Evolutionary conservation across 2,113 vertebrate species (phyloP).

Genomic region (Ageneiosus marmoratus): DNA sequence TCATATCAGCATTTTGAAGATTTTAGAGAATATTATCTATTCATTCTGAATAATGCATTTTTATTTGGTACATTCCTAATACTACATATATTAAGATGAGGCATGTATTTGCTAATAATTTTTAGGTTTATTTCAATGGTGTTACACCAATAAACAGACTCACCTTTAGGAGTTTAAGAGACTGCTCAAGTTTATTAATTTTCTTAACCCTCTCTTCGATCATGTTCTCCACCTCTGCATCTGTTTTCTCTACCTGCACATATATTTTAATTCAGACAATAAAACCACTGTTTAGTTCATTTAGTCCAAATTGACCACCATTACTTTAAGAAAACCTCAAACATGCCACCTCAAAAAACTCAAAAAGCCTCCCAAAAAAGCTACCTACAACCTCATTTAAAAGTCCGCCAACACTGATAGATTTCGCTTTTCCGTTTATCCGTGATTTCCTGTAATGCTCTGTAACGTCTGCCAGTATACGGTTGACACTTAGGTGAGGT

Average conservation of each 20-base stretch:
- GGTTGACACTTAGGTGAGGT: slow-evolving; percentile 71
- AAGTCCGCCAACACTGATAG: slow-evolving; percentile 43
- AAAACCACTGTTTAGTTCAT: neutral
- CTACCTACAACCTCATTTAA: slow-evolving; percentile 46
- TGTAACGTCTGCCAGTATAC: slow-evolving; percentile 67
- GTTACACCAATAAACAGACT: neutral
- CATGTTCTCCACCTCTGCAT: slow-evolving; percentile 67
- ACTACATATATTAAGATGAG: neutral
- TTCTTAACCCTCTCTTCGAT: slow-evolving; percentile 71
- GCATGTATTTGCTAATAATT: neutral
- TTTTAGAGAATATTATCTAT: neutral
- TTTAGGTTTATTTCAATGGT: neutral
- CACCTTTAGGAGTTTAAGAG: slow-evolving; percentile 70
- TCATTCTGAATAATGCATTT: neutral
- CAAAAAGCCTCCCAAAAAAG: neutral
- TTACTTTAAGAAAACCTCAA: neutral
- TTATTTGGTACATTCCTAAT: neutral
- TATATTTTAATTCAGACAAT: neutral
- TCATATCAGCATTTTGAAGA: neutral
- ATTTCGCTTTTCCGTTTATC: slow-evolving; percentile 24
- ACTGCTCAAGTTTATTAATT: slow-evolving; percentile 66
- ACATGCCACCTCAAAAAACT: no score
- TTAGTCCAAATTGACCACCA: neutral
- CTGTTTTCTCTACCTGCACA: slow-evolving; percentile 52
- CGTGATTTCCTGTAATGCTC: slow-evolving; percentile 68